These are phyloP conservation scores for Temnothorax rugatulus DNA, from an alignment of 2,888 invertebrate genomes.

Conservation along the genomic window DNA sequence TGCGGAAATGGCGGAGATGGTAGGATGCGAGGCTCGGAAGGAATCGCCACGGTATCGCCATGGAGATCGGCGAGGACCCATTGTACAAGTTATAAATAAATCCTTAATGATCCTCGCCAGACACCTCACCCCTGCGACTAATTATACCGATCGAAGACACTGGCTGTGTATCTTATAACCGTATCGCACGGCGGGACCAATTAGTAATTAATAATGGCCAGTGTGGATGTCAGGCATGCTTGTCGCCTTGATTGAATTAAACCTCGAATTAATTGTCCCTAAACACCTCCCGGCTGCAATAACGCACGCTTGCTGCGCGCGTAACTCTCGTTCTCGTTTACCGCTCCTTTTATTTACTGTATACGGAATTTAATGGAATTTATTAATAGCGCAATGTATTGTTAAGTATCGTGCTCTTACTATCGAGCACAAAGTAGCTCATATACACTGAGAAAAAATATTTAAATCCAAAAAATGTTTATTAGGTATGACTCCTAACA, in stretches of 20 bases:
- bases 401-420: background rate
- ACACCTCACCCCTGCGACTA: conserved; percentile 69
- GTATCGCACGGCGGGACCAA: conserved; percentile 70
- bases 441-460: too few species aligned
- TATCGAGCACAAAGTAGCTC: background rate
- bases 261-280: conserved; percentile 68
- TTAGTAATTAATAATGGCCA: conserved; percentile 81
- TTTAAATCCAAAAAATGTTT: too few species aligned
- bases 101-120: conserved; percentile 78
- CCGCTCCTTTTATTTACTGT: background rate
- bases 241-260: conserved; percentile 76
- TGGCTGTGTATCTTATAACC: conserved; percentile 73
- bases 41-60: conserved; percentile 74
- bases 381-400: conserved; percentile 1
- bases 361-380: background rate
- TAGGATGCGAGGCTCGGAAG: conserved; percentile 40
- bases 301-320: conserved; percentile 16
- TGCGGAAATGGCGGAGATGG: conserved; percentile 58
- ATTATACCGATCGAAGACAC: conserved; percentile 75
- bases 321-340: background rate
- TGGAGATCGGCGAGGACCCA: conserved; percentile 75
- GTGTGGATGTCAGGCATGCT: conserved; percentile 66
- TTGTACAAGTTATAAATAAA: conserved; percentile 82
- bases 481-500: too few species aligned
- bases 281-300: conserved; percentile 56